phyloP scores from a whole-genome alignment of 2,797 vertebrate genomes.

The Gadopsis marmoratus region DNA sequence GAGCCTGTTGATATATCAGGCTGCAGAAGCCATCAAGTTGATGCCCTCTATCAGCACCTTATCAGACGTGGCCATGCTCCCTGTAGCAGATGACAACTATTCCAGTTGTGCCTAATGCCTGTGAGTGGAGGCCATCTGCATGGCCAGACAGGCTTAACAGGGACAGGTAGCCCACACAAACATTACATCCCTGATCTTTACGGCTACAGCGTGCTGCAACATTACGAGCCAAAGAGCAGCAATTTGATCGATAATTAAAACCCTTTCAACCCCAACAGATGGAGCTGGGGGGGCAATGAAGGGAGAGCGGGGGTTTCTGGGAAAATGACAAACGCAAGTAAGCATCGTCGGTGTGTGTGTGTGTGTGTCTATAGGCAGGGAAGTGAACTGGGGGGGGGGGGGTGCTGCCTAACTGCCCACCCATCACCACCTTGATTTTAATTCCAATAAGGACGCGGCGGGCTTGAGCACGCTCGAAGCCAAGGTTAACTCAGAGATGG shows the following conservation, averaged over 20 bases:
- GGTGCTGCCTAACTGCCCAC: constrained; percentile 20
- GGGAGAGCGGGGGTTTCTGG: constrained; percentile 13
- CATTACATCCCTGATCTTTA: constrained; percentile 67
- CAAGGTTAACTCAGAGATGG: constrained; percentile 78
- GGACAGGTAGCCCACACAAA: constrained; percentile 76
- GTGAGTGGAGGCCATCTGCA: constrained; percentile 73
- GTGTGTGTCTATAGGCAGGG: background rate
- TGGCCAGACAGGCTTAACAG: constrained; percentile 74
- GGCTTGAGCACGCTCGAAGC: constrained; percentile 57
- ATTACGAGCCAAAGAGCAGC: constrained; percentile 61
- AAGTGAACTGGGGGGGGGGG: background rate
- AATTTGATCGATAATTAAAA: constrained; percentile 76
- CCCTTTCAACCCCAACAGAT: constrained; percentile 72
- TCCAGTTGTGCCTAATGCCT: constrained; percentile 67
- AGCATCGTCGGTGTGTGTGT: constrained; percentile 6
- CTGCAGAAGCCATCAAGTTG: constrained; percentile 72
- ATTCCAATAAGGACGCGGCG: constrained; percentile 53
- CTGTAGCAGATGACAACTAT: constrained; percentile 75
- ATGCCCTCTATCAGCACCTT: constrained; percentile 83
- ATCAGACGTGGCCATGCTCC: constrained; percentile 72
- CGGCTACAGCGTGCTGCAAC: constrained; percentile 56
- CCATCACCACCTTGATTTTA: constrained; percentile 46
- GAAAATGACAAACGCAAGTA: constrained; percentile 38
- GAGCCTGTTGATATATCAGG: constrained; percentile 76
- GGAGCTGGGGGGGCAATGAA: constrained; percentile 34